phyloP scores from a whole-genome alignment of 37 sponge, comb jelly and placozoan species.

The Aplysina aerophoba region DNA sequence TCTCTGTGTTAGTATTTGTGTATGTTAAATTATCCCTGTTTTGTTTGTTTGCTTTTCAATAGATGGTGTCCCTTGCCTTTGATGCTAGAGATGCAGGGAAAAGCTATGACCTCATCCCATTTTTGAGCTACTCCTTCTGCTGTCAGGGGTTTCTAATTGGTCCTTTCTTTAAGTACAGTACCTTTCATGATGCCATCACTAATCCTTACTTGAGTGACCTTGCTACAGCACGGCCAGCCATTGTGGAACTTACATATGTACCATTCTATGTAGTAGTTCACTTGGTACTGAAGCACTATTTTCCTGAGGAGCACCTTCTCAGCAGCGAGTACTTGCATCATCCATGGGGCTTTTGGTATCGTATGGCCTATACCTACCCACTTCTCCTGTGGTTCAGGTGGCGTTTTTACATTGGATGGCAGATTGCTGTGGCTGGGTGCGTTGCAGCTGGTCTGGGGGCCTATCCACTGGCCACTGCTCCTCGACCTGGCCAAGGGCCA shows the following conservation, averaged over 20 bases:
- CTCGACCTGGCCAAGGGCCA: constrained; percentile 47
- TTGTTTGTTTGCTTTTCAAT: not conserved
- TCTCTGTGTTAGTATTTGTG: not conserved
- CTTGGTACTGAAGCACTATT: constrained; percentile 32
- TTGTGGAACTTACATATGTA: constrained; percentile 32
- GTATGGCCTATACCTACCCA: constrained; percentile 42
- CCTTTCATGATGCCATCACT: constrained; percentile 29
- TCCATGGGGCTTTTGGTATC: constrained; percentile 41
- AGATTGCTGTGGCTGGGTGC: constrained; percentile 41
- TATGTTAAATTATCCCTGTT: not conserved
- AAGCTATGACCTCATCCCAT: constrained; percentile 33
- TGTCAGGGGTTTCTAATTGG: constrained; percentile 67
- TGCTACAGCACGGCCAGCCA: not conserved
- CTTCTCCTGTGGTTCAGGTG: constrained; percentile 43
- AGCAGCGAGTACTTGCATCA: constrained; percentile 42
- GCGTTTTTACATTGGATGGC: constrained; percentile 70
- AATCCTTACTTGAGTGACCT: constrained; percentile 26
- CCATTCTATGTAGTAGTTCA: constrained; percentile 41
- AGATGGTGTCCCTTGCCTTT: constrained; percentile 48
- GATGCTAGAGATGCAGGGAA: constrained; percentile 1
- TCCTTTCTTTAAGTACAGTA: constrained; percentile 48
- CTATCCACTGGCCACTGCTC: constrained; percentile 41
- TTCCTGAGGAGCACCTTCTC: constrained; percentile 42
- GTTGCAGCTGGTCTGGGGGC: constrained; percentile 55
- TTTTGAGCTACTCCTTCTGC: constrained; percentile 54